These are phyloP conservation scores for Brachionus rotundiformis DNA, from an alignment of 1,140 invertebrate genomes.

Conservation along the genomic window DNA sequence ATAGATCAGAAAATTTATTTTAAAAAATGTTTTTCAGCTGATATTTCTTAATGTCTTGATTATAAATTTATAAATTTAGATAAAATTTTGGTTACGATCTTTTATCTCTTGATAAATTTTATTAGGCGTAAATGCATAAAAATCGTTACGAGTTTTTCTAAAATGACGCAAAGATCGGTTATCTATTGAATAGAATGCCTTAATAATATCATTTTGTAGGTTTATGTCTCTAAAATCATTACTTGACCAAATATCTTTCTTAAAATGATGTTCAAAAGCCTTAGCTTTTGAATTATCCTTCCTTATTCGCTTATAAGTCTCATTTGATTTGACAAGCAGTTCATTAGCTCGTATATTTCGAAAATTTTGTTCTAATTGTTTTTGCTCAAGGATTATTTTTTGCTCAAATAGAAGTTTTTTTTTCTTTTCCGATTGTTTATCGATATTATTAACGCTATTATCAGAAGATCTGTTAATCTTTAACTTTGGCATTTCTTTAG, in stretches of 20 bases:
- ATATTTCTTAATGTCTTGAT: too few species aligned
- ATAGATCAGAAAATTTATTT: too few species aligned
- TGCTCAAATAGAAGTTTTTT: slow-evolving; percentile 47
- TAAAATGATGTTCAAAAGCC: background rate
- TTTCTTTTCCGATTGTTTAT: background rate
- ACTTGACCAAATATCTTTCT: slow-evolving; percentile 19
- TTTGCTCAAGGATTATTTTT: slow-evolving; percentile 36
- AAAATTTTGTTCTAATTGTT: slow-evolving; percentile 12
- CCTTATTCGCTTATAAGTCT: background rate
- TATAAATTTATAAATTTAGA: background rate
- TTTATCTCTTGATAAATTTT: background rate
- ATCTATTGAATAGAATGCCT: slow-evolving; percentile 23
- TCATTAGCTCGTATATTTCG: background rate
- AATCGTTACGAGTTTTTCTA: background rate
- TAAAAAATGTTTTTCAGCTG: too few species aligned
- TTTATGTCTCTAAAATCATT: slow-evolving; percentile 19
- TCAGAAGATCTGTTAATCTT: slow-evolving; percentile 16
- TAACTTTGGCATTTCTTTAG: slow-evolving; percentile 23
- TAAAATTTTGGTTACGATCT: background rate
- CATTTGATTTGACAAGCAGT: background rate
- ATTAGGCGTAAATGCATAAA: background rate
- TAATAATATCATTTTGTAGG: slow-evolving; percentile 35
- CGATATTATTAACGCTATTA: background rate
- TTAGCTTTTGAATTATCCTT: background rate
- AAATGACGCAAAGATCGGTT: slow-evolving; percentile 15